Evolutionary conservation across 2,113 vertebrate genomes (phyloP), one percentile per base, ranked within the genome.

Genomic region (Trematomus loennbergii): DNA sequence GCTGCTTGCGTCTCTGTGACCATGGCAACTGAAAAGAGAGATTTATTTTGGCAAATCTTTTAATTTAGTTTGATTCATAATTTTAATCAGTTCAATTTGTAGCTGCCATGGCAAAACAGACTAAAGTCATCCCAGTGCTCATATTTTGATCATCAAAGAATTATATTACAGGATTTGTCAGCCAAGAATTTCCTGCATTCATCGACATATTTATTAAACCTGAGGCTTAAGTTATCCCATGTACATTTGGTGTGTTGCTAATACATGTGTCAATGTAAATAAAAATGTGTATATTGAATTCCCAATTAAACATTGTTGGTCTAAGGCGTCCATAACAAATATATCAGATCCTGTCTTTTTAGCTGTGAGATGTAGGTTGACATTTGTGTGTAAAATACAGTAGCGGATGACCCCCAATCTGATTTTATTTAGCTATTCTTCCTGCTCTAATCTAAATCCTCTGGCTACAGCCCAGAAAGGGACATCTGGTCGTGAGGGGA

Each of bases 231-330:
- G 79, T 88, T 84, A 84, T 91, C 80, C 81, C 84, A 78, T 92
- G 79, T 89, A 92, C 60, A 91, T 82, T 62, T 84, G 72, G 86
- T 89, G 85, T 89, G 84, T 89, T 89, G 76, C 76, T 82, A 70
- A 89, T 87, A 89, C 72, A 90, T 78, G 75, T 93, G 89, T 93
- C 87, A 89, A 79, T 94, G 92, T 94, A 94, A 95, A 95, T 95
- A 94, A 95, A 95, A 83, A 53, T 90, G 57, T 85, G 85, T 84
- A 87, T 84, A 86, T 83, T 89, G 75, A 87, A 89, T 83, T 87
- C 60, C 62, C 59, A 65, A 25, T 69, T 1, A 16, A 59, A 33
- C 4, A 5, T 33, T 75, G 0, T 55, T 36, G 15, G 48, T n/a
- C 36, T 40, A 40, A 40, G 36, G 36, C 1, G 7, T 40, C 36